These are phyloP conservation scores for Hyla sarda DNA, from an alignment of 2,113 vertebrate species.

Conservation along the genomic window DNA sequence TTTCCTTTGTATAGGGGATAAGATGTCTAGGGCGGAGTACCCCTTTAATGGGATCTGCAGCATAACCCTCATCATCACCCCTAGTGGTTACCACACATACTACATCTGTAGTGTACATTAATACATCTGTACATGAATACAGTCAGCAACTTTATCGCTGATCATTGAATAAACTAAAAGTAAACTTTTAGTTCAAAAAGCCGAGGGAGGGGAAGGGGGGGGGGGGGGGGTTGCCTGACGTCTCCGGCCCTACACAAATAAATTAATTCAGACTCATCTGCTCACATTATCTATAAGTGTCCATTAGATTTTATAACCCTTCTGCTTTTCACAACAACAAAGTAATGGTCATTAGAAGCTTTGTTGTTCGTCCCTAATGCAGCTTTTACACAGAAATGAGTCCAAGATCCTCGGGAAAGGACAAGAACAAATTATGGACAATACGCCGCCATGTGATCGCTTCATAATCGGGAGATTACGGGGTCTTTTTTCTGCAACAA, in stretches of 20 bases:
- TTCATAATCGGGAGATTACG: constrained; percentile 1
- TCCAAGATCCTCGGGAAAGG: constrained; percentile 2
- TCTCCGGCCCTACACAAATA: not conserved
- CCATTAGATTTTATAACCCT: constrained; percentile 41
- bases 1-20: no score
- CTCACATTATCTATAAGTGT: constrained; percentile 44
- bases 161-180: not conserved
- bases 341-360: constrained; percentile 46
- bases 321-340: constrained; percentile 35
- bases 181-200: not conserved
- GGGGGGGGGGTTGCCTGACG: not conserved
- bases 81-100: no score
- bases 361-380: constrained; percentile 25
- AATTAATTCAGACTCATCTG: not conserved
- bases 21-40: no score
- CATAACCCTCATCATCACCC: no score
- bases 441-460: not conserved
- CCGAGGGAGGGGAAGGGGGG: not conserved
- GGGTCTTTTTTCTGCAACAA: not conserved
- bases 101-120: no score
- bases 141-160: no score
- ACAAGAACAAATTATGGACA: constrained; percentile 25
- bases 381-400: constrained; percentile 35
- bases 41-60: no score
- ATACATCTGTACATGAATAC: no score